These are phyloP conservation scores for Dasypus novemcinctus DNA, from an alignment of 2,113 vertebrate genomes.

Conservation along the genomic window DNA sequence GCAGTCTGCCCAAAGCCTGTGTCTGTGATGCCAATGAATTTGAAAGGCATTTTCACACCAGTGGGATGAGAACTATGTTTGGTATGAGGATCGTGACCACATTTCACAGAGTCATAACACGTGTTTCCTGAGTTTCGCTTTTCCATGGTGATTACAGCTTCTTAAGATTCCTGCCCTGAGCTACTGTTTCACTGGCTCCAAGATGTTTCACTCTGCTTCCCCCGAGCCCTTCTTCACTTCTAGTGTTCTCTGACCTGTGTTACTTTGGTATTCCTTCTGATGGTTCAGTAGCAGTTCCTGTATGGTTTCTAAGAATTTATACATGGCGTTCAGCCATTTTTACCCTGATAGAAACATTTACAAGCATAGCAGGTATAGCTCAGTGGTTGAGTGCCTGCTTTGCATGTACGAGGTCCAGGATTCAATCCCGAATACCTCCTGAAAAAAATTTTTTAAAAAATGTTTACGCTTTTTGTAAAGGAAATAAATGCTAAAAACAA, in stretches of 20 bases:
- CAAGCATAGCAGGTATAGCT: too few species aligned
- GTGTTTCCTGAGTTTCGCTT: background rate
- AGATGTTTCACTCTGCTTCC: background rate
- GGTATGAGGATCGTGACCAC: background rate
- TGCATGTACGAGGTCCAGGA: too few species aligned
- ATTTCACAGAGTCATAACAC: background rate
- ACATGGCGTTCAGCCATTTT: background rate
- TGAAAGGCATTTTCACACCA: background rate
- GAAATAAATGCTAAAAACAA: background rate
- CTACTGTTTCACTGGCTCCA: background rate
- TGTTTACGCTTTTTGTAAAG: background rate
- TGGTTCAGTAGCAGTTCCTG: background rate
- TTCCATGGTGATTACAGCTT: rapidly evolving
- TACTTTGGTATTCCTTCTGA: background rate
- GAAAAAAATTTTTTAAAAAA: too few species aligned
- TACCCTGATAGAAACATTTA: background rate
- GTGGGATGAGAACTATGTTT: background rate
- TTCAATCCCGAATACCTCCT: too few species aligned
- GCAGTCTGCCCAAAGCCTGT: background rate
- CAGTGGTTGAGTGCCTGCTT: too few species aligned
- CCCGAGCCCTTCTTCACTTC: background rate
- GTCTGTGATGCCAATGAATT: background rate
- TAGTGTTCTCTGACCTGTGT: background rate
- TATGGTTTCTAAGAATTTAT: background rate
- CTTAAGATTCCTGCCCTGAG: background rate